phyloP scores from a whole-genome alignment of 2,888 invertebrate genomes.

The Rutpela maculata region DNA sequence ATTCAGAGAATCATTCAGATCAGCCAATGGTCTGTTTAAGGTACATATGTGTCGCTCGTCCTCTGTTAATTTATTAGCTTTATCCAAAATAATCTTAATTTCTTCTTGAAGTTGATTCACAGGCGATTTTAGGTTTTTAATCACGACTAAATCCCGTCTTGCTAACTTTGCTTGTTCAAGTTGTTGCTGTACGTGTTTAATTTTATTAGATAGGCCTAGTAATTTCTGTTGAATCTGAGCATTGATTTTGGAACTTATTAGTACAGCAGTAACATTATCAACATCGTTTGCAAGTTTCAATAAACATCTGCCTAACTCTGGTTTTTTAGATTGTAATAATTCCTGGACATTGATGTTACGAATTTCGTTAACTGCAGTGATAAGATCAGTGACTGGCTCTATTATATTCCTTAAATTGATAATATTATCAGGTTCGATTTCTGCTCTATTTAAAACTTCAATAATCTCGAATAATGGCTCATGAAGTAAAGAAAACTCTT shows the following conservation, averaged over 20 bases:
- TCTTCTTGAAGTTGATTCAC: slow-evolving; percentile 58
- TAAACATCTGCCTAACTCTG: neutral
- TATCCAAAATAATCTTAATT: slow-evolving; percentile 51
- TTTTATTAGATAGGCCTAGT: slow-evolving; percentile 19
- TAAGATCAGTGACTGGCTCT: slow-evolving; percentile 39
- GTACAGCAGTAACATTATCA: neutral
- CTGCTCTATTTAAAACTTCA: slow-evolving; percentile 48
- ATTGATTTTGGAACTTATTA: slow-evolving; percentile 23
- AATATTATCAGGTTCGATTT: slow-evolving; percentile 41
- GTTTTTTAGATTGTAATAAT: slow-evolving; percentile 22
- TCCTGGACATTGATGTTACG: slow-evolving; percentile 18
- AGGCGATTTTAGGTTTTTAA: slow-evolving; percentile 53
- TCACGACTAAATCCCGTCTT: slow-evolving; percentile 42
- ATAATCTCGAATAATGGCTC: slow-evolving; percentile 50
- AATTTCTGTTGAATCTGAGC: slow-evolving; percentile 13
- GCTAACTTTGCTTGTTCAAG: slow-evolving; percentile 23
- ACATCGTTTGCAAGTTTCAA: slow-evolving; percentile 9
- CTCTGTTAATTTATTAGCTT: slow-evolving; percentile 48
- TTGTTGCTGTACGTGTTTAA: slow-evolving; percentile 9
- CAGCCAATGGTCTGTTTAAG: slow-evolving; percentile 71
- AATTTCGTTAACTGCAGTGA: slow-evolving; percentile 29
- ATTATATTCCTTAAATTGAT: slow-evolving; percentile 41
- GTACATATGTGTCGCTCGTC: slow-evolving; percentile 62
- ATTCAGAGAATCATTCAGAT: slow-evolving; percentile 68
- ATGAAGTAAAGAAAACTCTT: slow-evolving; percentile 46